Conservation (phyloP, 2,888 invertebrate species). For the Megamerina dolium region DNA sequence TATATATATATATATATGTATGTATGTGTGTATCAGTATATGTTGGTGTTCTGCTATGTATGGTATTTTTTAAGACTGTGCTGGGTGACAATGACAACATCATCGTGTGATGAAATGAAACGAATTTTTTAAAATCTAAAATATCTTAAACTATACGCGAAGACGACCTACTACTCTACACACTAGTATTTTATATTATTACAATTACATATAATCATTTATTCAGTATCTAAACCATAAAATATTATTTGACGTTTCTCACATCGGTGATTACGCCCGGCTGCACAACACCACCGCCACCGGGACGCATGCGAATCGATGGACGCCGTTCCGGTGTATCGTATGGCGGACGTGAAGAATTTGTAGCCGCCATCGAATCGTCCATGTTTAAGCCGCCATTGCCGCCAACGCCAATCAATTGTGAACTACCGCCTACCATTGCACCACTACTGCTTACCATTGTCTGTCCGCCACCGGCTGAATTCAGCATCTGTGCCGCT, state of each 20-base stretch:
- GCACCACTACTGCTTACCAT: slow-evolving; percentile 27
- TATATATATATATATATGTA: slow-evolving; percentile 5
- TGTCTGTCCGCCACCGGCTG: slow-evolving; percentile 25
- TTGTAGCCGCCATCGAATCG: slow-evolving; percentile 49
- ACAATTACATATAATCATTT: slow-evolving; percentile 11
- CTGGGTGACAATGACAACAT: background rate
- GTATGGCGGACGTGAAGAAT: slow-evolving; percentile 48
- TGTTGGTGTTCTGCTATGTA: no score
- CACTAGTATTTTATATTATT: slow-evolving; percentile 13
- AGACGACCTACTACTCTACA: slow-evolving; percentile 9
- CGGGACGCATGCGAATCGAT: slow-evolving; percentile 48
- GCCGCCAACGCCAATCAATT: slow-evolving; percentile 33
- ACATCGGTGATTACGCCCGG: slow-evolving; percentile 45
- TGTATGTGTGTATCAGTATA: slow-evolving; percentile 4
- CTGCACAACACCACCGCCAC: slow-evolving; percentile 39
- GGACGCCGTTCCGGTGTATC: slow-evolving; percentile 50
- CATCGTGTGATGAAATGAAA: background rate
- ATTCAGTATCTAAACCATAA: slow-evolving; percentile 41
- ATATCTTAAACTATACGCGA: background rate
- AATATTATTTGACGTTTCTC: slow-evolving; percentile 50
- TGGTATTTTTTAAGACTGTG: background rate
- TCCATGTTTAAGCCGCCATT: slow-evolving; percentile 43
- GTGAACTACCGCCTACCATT: slow-evolving; percentile 29
- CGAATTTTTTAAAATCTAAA: no score
- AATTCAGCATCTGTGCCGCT: slow-evolving; percentile 31